A percentile compares a stretch with the other conserved stretches of the same genome.
Evolutionary conservation across 2,888 invertebrate species (phyloP).

Genomic region (Mythimna vitellina): DNA sequence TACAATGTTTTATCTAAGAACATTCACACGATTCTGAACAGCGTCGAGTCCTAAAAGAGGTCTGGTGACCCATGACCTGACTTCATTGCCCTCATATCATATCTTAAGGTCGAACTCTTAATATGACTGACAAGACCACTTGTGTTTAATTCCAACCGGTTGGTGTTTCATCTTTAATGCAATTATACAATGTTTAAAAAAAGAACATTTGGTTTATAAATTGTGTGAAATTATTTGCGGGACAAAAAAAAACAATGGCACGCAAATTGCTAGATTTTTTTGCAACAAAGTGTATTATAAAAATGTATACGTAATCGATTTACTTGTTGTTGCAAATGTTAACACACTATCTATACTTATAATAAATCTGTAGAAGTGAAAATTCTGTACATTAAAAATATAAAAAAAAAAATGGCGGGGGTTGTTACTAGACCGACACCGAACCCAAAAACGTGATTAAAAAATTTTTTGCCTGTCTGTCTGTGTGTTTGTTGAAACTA

Average conservation of each 20-base stretch:
- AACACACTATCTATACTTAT: background rate
- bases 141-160: conserved; percentile 37
- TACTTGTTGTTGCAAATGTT: background rate
- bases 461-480: too few species aligned
- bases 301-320: background rate
- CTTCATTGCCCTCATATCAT: conserved; percentile 45
- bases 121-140: conserved; percentile 39
- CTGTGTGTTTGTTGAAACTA: too few species aligned
- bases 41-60: background rate
- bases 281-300: background rate
- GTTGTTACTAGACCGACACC: too few species aligned
- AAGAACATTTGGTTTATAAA: background rate
- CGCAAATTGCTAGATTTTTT: background rate
- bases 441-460: too few species aligned
- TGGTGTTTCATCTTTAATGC: conserved; percentile 20
- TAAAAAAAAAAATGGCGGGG: too few species aligned
- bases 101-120: conserved; percentile 47
- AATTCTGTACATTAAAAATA: too few species aligned
- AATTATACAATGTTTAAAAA: background rate
- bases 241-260: background rate
- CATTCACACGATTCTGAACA: conserved; percentile 30
- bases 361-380: too few species aligned
- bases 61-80: conserved; percentile 40
- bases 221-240: background rate
- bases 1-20: too few species aligned